A percentile compares a stretch with the other conserved stretches of the same genome.
These are phyloP conservation scores for Brachypalpus laphriformis DNA, from an alignment of 2,888 invertebrate species.

Conservation along the genomic window DNA sequence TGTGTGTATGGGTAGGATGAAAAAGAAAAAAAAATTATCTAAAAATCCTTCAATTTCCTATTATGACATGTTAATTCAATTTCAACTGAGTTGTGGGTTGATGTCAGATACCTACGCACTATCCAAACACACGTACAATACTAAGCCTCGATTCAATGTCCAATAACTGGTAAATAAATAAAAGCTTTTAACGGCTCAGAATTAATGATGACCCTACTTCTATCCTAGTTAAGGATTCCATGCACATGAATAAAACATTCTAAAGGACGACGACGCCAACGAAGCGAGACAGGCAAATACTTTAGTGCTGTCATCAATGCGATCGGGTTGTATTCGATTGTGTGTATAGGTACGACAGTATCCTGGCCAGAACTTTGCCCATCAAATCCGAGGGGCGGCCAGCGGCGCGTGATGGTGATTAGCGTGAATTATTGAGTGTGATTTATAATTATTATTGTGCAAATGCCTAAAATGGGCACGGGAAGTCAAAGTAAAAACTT, in stretches of 20 bases:
- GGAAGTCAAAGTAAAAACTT: not conserved
- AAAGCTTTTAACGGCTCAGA: conserved; percentile 50
- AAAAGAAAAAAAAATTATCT: not conserved
- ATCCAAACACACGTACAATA: not conserved
- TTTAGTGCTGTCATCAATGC: conserved; percentile 1
- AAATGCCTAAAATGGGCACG: not conserved
- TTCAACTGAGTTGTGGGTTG: not conserved
- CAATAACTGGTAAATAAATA: conserved; percentile 52
- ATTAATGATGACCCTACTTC: conserved; percentile 60
- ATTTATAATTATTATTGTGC: conserved; percentile 48
- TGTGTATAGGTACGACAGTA: not conserved
- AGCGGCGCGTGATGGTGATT: conserved; percentile 45
- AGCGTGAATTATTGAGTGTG: conserved; percentile 60
- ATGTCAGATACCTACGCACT: not conserved
- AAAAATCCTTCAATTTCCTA: conserved; percentile 31
- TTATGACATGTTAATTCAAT: conserved; percentile 20
- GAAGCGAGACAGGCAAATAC: conserved; percentile 2
- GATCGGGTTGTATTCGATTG: conserved; percentile 11
- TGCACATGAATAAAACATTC: conserved; percentile 64
- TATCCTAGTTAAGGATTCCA: conserved; percentile 51
- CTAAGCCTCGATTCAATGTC: conserved; percentile 25
- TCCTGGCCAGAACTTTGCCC: not conserved
- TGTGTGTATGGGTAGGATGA: not conserved
- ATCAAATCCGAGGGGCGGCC: no score
- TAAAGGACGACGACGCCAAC: conserved; percentile 1